Conservation (phyloP, 2,888 invertebrate genomes). For the Bombylius discolor region DNA sequence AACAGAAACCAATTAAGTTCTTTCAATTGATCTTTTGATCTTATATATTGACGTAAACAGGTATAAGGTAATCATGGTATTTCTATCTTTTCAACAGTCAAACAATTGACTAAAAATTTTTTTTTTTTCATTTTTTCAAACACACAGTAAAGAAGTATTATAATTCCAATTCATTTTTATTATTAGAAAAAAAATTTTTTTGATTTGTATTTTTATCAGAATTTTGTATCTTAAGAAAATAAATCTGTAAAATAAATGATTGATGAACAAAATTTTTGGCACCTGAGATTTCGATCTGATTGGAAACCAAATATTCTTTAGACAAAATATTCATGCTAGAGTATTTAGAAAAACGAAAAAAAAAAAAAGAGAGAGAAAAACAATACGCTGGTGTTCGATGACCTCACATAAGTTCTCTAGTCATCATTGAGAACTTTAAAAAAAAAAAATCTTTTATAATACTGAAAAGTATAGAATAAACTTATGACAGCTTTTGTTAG, state of each 20-base stretch:
- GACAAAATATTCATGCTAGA: not conserved
- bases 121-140: no score
- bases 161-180: no score
- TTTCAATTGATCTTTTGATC: not conserved
- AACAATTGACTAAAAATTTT: no score
- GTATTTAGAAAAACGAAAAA: not conserved
- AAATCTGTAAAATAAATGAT: not conserved
- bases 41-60: not conserved
- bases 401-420: not conserved
- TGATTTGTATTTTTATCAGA: conserved; percentile 1
- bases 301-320: not conserved
- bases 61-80: no score
- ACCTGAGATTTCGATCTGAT: conserved; percentile 1
- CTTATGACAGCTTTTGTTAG: no score
- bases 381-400: conserved; percentile 4
- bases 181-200: not conserved
- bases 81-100: no score
- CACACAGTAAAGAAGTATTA: no score
- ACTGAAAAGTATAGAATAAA: no score
- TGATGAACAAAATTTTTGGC: conserved; percentile 6
- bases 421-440: no score
- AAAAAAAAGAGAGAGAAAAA: not conserved
- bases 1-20: not conserved
- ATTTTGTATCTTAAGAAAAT: not conserved
- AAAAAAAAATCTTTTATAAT: no score